phyloP scores from a whole-genome alignment of 2,113 vertebrate genomes.

The Grallaria varia region DNA sequence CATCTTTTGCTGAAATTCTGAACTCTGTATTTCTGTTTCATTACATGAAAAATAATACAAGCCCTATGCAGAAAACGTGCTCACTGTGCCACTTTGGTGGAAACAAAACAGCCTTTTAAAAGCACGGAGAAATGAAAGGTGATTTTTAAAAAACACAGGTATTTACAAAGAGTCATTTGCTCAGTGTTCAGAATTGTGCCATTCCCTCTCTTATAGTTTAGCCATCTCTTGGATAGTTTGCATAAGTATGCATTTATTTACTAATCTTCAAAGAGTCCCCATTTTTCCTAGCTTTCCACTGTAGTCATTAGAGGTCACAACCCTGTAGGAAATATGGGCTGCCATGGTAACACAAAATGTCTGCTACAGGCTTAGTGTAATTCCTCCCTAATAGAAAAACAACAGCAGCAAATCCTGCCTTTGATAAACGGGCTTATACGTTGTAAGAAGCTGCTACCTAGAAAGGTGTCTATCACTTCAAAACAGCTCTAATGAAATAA shows the following conservation, averaged over 20 bases:
- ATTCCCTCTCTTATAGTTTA: slow-evolving; percentile 43
- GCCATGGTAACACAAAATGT: slow-evolving; percentile 98
- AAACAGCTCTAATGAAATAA: slow-evolving; percentile 58
- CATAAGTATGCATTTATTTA: slow-evolving; percentile 92
- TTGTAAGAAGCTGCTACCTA: slow-evolving; percentile 87
- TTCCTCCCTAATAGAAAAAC: slow-evolving; percentile 98
- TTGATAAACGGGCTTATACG: slow-evolving; percentile 92
- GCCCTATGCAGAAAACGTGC: slow-evolving; percentile 42
- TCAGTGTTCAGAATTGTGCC: slow-evolving; percentile 33
- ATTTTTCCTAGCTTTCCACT: slow-evolving; percentile 93
- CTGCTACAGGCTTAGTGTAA: slow-evolving; percentile 95
- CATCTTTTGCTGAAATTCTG: slow-evolving; percentile 37
- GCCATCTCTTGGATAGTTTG: slow-evolving; percentile 77
- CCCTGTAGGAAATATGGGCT: slow-evolving; percentile 97
- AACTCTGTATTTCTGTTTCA: slow-evolving; percentile 50
- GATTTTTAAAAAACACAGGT: slow-evolving; percentile 61
- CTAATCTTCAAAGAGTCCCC: slow-evolving; percentile 93
- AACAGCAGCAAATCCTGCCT: slow-evolving; percentile 95
- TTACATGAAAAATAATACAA: slow-evolving; percentile 49
- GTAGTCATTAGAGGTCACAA: slow-evolving; percentile 98
- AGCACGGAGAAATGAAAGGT: slow-evolving; percentile 61
- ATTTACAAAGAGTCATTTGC: slow-evolving; percentile 62
- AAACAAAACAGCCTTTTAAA: slow-evolving; percentile 61
- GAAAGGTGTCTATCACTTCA: slow-evolving; percentile 71
- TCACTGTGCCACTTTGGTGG: slow-evolving; percentile 47